Evolutionary conservation across 2,113 vertebrate species (phyloP), one percentile per base, ranked within the genome.

Genomic region (Sphaerodactylus townsendi): DNA sequence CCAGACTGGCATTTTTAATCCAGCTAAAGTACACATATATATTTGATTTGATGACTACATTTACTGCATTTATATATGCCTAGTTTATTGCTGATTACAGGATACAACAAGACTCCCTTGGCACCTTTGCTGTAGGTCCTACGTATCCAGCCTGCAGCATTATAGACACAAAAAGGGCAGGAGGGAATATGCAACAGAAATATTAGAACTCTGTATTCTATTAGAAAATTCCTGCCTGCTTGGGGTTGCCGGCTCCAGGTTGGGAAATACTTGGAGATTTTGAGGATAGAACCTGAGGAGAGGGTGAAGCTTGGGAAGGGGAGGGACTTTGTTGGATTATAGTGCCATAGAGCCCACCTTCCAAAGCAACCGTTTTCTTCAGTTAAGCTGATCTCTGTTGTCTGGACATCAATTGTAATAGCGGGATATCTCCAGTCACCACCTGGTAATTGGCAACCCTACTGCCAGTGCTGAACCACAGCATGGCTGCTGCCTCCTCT

Each of bases 1-100:
- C 37, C 33, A 0, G 1, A 3, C 2, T 0, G 46, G 53, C 4
- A 0, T 0, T 68, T 37, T 30, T 69, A 77, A 10, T 15, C 33
- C 25, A 17, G 15, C 68, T 56, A 76, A n/a, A 81, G 65, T 75
- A 7, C 15, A 50, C n/a, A 3, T n/a, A 46, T 73, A 53, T 80
- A 46, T 66, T 44, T 82, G 23, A 71, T 75, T 37, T 70, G 33
- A 70, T 0, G 46, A 70, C 48, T 56, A 84, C 68, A 59, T 82
- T 48, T 14, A 59, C 56, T 56, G 85, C 72, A 50, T 82, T 48
- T 62, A 3, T 0, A 1, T 23, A 56, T 28, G 64, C 19, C 44
- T 33, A 59, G 11, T 4, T 23, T 30, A 37, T 7, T 79, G 70
- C 30, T 73, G 23, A 23, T 77, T 13, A 23, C 53, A n/a, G 37